Evolutionary conservation across 2,113 vertebrate species (phyloP).

Genomic region (Eidolon helvum): DNA sequence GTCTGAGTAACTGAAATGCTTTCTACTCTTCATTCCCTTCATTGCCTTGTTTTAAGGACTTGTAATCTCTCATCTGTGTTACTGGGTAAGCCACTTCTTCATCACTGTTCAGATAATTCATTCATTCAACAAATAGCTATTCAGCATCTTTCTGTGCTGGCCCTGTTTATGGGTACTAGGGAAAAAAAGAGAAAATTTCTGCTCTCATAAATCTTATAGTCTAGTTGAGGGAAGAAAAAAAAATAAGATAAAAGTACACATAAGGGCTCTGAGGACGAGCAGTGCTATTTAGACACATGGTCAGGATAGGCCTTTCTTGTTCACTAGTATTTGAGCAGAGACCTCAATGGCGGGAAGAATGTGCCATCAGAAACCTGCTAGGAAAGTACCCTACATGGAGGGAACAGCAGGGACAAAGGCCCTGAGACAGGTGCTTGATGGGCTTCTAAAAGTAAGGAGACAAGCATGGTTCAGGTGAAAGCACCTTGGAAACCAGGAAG

Average conservation of each 20-base stretch:
- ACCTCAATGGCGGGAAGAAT: neutral
- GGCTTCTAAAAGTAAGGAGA: neutral
- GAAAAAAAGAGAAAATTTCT: neutral
- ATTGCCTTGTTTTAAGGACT: neutral
- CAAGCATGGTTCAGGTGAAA: neutral
- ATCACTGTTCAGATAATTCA: neutral
- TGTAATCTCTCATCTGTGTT: neutral
- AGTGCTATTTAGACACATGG: neutral
- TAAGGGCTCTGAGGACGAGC: neutral
- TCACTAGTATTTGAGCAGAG: neutral
- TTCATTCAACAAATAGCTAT: neutral
- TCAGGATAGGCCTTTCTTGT: neutral
- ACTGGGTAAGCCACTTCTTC: neutral
- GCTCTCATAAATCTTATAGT: neutral
- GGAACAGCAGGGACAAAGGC: fast-evolving
- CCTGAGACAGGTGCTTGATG: neutral
- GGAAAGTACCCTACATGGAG: neutral
- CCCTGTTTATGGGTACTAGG: neutral
- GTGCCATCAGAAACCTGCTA: neutral
- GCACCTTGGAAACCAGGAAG: fast-evolving
- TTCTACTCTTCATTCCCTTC: neutral
- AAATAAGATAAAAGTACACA: neutral
- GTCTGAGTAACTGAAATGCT: neutral
- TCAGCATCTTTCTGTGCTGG: neutral
- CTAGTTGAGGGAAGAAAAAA: neutral